phyloP scores from a whole-genome alignment of 2,888 invertebrate species.

The Junonia oenone region DNA sequence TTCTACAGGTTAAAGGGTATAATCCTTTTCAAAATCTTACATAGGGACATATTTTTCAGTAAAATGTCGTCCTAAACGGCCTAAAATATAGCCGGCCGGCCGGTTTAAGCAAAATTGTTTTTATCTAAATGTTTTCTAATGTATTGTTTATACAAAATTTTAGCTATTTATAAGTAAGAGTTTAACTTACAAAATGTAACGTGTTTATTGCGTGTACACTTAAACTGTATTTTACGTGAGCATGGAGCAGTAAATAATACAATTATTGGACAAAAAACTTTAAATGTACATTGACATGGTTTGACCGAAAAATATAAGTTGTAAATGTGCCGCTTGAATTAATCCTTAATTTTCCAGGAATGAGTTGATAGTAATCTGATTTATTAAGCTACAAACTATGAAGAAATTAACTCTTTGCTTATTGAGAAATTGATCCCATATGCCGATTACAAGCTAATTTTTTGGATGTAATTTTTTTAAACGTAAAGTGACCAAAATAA shows the following conservation, averaged over 20 bases:
- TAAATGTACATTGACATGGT: not conserved
- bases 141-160: not conserved
- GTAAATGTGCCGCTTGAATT: not conserved
- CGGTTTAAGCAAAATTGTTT: too few species aligned
- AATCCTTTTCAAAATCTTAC: too few species aligned
- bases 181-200: not conserved
- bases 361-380: constrained; percentile 21
- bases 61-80: too few species aligned
- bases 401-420: constrained; percentile 25
- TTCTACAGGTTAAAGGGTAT: too few species aligned
- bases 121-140: not conserved
- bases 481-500: too few species aligned
- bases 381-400: constrained; percentile 22
- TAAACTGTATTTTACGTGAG: not conserved
- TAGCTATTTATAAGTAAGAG: not conserved
- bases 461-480: too few species aligned
- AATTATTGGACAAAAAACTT: not conserved
- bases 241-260: not conserved
- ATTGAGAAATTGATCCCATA: constrained; percentile 14
- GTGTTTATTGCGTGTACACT: not conserved
- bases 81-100: too few species aligned
- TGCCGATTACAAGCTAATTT: constrained; percentile 1
- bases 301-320: not conserved
- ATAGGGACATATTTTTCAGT: too few species aligned
- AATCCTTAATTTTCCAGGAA: constrained; percentile 9